Conservation (phyloP, 2,797 vertebrate genomes). For the Sylvilagus floridanus region DNA sequence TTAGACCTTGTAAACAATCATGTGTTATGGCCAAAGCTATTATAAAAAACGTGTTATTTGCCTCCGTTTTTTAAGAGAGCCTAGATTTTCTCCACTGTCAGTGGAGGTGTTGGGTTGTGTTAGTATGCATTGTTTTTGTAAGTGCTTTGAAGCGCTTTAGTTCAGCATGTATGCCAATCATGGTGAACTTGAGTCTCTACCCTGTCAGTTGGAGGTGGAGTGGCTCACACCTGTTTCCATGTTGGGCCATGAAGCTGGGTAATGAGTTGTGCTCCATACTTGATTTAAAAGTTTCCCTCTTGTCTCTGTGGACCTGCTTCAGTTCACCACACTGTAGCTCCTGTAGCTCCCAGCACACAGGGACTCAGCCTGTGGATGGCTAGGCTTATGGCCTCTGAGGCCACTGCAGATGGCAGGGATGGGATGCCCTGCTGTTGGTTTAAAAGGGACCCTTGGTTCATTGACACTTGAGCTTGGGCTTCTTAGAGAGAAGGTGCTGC, state of each 20-base stretch:
- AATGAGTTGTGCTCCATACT: not conserved
- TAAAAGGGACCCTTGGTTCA: not conserved
- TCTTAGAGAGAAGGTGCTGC: not conserved
- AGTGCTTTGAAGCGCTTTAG: rapidly evolving
- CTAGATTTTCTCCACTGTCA: not conserved
- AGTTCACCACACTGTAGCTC: not conserved
- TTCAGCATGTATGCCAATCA: rapidly evolving
- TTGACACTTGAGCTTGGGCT: not conserved
- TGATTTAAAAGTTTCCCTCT: not conserved
- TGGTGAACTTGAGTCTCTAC: not conserved
- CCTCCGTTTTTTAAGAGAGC: not conserved
- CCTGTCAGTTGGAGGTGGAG: not conserved
- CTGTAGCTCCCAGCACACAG: too few relatives aligned
- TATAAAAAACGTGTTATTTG: not conserved
- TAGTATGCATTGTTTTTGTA: not conserved
- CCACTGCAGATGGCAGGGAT: not conserved
- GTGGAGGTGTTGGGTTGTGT: not conserved
- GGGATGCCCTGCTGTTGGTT: not conserved
- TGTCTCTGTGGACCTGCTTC: not conserved
- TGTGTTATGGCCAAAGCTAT: not conserved
- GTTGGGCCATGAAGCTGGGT: not conserved
- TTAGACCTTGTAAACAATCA: not conserved
- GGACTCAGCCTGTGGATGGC: rapidly evolving
- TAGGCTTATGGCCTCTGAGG: not conserved
- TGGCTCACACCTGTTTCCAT: not conserved